These are phyloP conservation scores for Nesidiocoris tenuis DNA, from an alignment of 2,888 invertebrate species.

Conservation along the genomic window DNA sequence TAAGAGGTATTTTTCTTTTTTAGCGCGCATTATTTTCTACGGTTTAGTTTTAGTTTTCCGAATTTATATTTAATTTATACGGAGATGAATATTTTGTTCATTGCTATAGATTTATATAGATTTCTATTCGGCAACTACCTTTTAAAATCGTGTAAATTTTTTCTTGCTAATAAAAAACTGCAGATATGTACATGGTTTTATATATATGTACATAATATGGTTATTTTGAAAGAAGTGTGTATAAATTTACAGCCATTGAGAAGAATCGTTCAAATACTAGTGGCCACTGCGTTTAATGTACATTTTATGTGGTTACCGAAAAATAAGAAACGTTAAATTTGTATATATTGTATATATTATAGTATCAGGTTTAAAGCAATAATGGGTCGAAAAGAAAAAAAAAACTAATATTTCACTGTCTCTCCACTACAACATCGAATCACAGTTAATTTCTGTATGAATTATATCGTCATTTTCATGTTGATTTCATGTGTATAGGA, in stretches of 20 bases:
- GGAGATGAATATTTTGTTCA: constrained; percentile 35
- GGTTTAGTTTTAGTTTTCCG: constrained; percentile 22
- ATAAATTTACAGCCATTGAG: constrained; percentile 8
- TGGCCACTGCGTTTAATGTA: constrained; percentile 35
- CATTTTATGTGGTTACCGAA: constrained; percentile 43
- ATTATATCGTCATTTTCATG: constrained; percentile 36
- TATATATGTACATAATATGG: constrained; percentile 25
- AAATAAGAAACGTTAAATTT: constrained; percentile 21
- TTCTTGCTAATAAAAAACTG: constrained; percentile 25
- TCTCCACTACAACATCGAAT: constrained; percentile 48
- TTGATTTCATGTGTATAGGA: constrained; percentile 26
- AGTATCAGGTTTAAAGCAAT: constrained; percentile 46
- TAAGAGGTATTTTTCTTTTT: not conserved
- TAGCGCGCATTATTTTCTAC: not conserved
- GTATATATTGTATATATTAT: constrained; percentile 45
- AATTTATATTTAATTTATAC: constrained; percentile 36
- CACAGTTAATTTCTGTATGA: constrained; percentile 45
- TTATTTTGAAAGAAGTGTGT: constrained; percentile 3
- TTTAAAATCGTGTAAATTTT: constrained; percentile 23
- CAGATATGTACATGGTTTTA: constrained; percentile 28
- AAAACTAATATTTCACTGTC: constrained; percentile 47
- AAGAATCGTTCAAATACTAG: constrained; percentile 13
- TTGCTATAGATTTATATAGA: constrained; percentile 32
- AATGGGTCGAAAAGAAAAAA: constrained; percentile 43
- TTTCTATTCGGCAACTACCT: constrained; percentile 15